Conservation (phyloP, 2,888 invertebrate species). For the Aphidius colemani region DNA sequence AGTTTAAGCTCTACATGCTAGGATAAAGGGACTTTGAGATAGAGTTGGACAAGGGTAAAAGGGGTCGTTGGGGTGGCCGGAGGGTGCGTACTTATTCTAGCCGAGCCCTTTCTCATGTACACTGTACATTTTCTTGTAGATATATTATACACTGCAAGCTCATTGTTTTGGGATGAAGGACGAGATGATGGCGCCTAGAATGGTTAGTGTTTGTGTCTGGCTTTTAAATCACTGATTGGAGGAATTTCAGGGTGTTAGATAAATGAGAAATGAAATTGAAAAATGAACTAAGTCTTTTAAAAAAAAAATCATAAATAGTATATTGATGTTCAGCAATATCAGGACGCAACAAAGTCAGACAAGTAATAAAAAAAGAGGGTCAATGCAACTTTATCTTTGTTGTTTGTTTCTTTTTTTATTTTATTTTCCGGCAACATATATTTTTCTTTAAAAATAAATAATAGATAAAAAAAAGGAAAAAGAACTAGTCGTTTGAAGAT, state of each 20-base stretch:
- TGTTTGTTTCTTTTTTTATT: not conserved
- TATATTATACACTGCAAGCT: no score
- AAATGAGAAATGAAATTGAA: conserved; percentile 29
- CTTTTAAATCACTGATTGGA: conserved; percentile 6
- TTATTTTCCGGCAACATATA: not conserved
- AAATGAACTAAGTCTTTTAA: conserved; percentile 26
- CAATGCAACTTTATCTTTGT: conserved; percentile 16
- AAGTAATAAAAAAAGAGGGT: conserved; percentile 25
- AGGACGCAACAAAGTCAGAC: conserved; percentile 16
- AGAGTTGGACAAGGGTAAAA: conserved; percentile 24
- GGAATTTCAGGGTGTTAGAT: conserved; percentile 10
- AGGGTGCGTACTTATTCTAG: conserved; percentile 20
- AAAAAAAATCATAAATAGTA: conserved; percentile 29
- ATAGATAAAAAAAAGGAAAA: not conserved
- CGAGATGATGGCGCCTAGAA: conserved; percentile 15
- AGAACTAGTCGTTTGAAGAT: conserved; percentile 35
- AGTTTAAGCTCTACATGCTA: conserved; percentile 35
- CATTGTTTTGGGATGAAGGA: not conserved
- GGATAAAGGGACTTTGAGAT: conserved; percentile 25
- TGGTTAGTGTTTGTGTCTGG: conserved; percentile 15
- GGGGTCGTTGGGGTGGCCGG: conserved; percentile 25
- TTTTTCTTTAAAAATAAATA: not conserved
- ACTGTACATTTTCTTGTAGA: no score
- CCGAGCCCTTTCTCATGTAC: conserved; percentile 15
- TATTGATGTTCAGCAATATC: not conserved